phyloP scores from a whole-genome alignment of 53 echinoderm and acorn worm genomes.

The Actinopyga echinites region DNA sequence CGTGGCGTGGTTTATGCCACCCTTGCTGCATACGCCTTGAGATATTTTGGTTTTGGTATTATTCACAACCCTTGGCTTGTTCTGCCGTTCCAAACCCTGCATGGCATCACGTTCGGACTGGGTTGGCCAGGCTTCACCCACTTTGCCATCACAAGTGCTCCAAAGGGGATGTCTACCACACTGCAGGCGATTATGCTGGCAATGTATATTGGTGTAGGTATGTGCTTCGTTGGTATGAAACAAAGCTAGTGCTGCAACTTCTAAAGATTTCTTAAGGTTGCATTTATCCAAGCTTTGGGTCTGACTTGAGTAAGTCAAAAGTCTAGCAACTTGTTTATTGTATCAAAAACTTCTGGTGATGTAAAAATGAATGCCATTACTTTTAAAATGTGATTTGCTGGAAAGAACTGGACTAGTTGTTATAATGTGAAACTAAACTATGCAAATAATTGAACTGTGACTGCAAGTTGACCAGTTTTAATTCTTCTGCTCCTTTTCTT shows the following conservation, averaged over 20 bases:
- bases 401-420: no score
- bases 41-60: slow-evolving; percentile 80
- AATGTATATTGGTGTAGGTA: slow-evolving; percentile 84
- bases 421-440: no score
- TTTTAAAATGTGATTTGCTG: no score
- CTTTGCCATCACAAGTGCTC: slow-evolving; percentile 76
- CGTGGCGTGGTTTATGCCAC: slow-evolving; percentile 61
- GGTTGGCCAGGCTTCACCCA: slow-evolving; percentile 82
- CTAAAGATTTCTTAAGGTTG: no score
- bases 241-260: no score
- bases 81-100: slow-evolving; percentile 76
- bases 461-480: neutral
- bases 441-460: no score
- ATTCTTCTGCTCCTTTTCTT: neutral
- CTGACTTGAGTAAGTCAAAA: no score
- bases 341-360: no score
- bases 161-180: slow-evolving; percentile 87
- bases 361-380: no score
- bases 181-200: slow-evolving; percentile 76
- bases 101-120: slow-evolving; percentile 87
- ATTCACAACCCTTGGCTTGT: slow-evolving; percentile 79
- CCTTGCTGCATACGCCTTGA: slow-evolving; percentile 64
- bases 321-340: no score
- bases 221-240: neutral
- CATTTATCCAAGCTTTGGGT: no score